Evolutionary conservation across 1,140 invertebrate species (phyloP).

Genomic region (Cepaea nemoralis): DNA sequence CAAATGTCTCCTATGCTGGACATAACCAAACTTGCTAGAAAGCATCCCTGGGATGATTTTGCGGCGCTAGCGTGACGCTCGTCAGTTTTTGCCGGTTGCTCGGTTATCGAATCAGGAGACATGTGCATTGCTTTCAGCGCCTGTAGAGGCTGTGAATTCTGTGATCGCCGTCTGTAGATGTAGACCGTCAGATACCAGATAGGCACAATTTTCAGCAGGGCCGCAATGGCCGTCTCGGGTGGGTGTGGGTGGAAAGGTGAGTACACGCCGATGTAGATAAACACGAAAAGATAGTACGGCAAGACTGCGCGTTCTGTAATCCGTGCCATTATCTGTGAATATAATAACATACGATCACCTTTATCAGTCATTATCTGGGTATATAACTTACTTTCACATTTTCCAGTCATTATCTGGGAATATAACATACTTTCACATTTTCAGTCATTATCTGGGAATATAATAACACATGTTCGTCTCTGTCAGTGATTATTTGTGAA

Average conservation of each 20-base stretch:
- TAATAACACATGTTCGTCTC: too few relatives aligned
- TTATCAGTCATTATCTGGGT: too few relatives aligned
- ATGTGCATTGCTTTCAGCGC: neutral
- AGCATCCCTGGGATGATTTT: neutral
- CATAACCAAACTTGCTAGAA: neutral
- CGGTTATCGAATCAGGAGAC: neutral
- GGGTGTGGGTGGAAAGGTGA: neutral
- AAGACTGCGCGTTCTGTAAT: neutral
- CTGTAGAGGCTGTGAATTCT: neutral
- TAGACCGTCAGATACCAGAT: slow-evolving; percentile 19
- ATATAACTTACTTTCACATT: too few relatives aligned
- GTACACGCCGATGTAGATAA: slow-evolving; percentile 9
- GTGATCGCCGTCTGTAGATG: neutral
- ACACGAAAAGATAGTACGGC: neutral
- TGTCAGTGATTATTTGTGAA: too few relatives aligned
- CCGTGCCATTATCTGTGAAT: neutral
- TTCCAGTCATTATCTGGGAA: too few relatives aligned
- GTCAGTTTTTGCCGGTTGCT: neutral
- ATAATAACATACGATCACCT: neutral
- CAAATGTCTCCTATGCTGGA: slow-evolving; percentile 16
- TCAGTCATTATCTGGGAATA: too few relatives aligned
- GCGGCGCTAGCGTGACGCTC: neutral
- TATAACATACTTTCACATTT: too few relatives aligned
- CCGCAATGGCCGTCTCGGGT: neutral
- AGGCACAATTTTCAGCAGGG: slow-evolving; percentile 11